These are phyloP conservation scores for Aleiodes sp. DNA, from an alignment of 1,140 invertebrate genomes.

Conservation along the genomic window DNA sequence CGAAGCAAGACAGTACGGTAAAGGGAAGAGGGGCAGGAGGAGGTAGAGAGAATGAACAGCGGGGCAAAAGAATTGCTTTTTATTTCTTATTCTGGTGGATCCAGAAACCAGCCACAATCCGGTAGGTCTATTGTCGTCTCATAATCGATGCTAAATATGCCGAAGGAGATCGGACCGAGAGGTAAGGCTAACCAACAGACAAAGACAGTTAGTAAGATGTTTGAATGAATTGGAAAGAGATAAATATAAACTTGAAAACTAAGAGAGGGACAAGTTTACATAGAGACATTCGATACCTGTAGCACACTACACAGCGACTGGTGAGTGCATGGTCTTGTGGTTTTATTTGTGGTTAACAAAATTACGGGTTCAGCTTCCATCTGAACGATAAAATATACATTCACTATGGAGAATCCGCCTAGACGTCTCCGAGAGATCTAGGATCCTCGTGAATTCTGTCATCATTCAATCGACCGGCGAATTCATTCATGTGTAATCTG, in stretches of 20 bases:
- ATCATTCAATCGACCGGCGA: constrained; percentile 9
- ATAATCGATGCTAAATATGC: constrained; percentile 58
- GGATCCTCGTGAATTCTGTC: constrained; percentile 10
- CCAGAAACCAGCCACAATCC: constrained; percentile 38
- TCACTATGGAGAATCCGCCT: background rate
- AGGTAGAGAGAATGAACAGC: background rate
- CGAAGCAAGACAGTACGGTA: background rate
- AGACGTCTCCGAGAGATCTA: background rate
- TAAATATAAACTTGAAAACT: background rate
- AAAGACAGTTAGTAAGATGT: background rate
- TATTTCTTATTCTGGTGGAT: background rate
- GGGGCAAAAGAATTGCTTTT: constrained; percentile 2
- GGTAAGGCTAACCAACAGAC: constrained; percentile 16
- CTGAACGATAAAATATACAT: constrained; percentile 18
- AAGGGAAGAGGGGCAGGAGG: background rate
- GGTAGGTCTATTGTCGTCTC: constrained; percentile 56
- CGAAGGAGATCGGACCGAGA: constrained; percentile 29
- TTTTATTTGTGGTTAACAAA: constrained; percentile 54
- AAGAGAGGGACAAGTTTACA: constrained; percentile 35
- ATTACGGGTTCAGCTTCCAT: constrained; percentile 43
- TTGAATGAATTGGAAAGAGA: background rate
- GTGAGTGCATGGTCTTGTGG: constrained; percentile 29
- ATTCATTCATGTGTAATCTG: constrained; percentile 18
- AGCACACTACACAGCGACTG: constrained; percentile 23
- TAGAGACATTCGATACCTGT: constrained; percentile 46